Percentiles rank a stretch among this genome's conserved stretches.
These are phyloP conservation scores for Chaetorhynchus papuensis DNA, from an alignment of 2,113 vertebrate genomes.

Conservation along the genomic window DNA sequence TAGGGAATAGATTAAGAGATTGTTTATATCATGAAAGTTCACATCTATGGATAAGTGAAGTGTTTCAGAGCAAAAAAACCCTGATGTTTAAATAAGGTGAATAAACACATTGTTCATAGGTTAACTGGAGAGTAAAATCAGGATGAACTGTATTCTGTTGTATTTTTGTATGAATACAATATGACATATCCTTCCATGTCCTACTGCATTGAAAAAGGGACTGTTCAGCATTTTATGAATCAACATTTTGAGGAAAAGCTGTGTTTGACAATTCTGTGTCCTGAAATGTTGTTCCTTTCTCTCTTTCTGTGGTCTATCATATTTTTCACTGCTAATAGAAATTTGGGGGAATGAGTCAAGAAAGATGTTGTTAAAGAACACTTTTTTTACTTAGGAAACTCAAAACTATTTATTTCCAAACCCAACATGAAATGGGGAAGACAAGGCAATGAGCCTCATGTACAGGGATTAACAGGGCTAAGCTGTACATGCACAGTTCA, in stretches of 20 bases:
- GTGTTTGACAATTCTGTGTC: background rate
- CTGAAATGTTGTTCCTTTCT: background rate
- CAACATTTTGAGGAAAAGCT: background rate
- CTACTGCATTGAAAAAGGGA: background rate
- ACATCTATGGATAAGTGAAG: background rate
- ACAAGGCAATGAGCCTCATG: background rate
- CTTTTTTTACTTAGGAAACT: background rate
- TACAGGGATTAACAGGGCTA: background rate
- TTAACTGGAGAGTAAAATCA: background rate
- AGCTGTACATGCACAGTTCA: background rate
- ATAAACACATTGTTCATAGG: background rate
- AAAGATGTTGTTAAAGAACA: background rate
- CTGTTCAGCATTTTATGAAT: background rate
- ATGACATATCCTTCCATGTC: background rate
- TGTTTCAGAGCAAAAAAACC: background rate
- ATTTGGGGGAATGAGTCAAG: background rate
- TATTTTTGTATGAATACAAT: background rate
- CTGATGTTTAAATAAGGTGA: background rate
- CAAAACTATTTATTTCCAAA: background rate
- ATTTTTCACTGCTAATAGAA: background rate
- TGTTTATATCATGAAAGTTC: background rate
- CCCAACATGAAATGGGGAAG: background rate
- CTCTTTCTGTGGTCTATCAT: background rate
- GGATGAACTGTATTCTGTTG: background rate
- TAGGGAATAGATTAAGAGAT: background rate